A percentile compares a stretch with the other conserved stretches of the same genome.
Evolutionary conservation across 1,140 invertebrate species (phyloP).

Genomic region (Phortica variegata): DNA sequence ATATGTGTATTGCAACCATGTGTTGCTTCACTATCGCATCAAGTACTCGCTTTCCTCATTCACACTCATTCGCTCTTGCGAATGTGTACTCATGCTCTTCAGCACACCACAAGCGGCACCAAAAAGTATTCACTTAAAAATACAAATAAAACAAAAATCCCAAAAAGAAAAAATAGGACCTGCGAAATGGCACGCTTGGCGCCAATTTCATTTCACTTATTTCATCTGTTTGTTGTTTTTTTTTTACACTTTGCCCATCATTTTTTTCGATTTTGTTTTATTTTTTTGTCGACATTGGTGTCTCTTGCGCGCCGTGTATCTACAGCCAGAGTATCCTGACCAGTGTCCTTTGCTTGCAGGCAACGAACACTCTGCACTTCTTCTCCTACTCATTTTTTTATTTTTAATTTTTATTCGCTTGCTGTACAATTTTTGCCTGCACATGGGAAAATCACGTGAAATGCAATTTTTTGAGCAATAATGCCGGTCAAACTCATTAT

Average conservation of each 20-base stretch:
- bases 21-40: constrained; percentile 30
- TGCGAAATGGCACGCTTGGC: constrained; percentile 1
- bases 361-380: constrained; percentile 1
- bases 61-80: no score
- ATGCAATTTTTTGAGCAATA: constrained; percentile 45
- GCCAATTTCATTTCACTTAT: constrained; percentile 4
- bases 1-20: constrained; percentile 26
- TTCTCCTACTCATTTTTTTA: not conserved
- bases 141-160: constrained; percentile 1
- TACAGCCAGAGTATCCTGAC: not conserved
- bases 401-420: constrained; percentile 9
- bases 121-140: constrained; percentile 1
- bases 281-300: constrained; percentile 11
- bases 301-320: constrained; percentile 9
- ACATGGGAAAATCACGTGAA: constrained; percentile 41
- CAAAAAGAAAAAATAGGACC: no score
- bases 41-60: no score
- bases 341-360: not conserved
- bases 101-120: no score
- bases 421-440: constrained; percentile 27
- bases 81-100: no score
- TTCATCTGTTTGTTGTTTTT: constrained; percentile 22
- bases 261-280: constrained; percentile 5
- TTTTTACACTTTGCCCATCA: constrained; percentile 8
- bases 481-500: constrained; percentile 46